phyloP scores from a whole-genome alignment of 2,797 vertebrate genomes.

The Paramormyrops hopkinsi region DNA sequence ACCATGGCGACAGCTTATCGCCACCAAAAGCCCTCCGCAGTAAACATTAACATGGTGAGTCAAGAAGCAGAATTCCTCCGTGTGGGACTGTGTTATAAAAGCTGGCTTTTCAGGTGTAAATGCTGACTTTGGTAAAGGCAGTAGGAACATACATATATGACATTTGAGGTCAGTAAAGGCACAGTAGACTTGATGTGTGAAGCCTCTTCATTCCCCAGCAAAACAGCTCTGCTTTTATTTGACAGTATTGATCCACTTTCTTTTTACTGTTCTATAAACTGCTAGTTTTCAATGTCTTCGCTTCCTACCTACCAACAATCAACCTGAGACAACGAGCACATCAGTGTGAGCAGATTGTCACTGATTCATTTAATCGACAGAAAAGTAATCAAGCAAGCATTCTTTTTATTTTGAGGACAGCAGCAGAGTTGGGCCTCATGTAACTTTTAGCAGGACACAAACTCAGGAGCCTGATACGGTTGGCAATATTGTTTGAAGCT shows the following conservation, averaged over 20 bases:
- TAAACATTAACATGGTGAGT: conserved; percentile 71
- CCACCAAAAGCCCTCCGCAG: conserved; percentile 73
- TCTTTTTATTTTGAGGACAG: not conserved
- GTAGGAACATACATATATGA: not conserved
- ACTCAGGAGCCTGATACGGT: conserved; percentile 15
- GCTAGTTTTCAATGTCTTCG: not conserved
- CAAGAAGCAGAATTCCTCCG: not conserved
- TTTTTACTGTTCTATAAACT: not conserved
- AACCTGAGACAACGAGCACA: not conserved
- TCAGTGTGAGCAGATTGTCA: not conserved
- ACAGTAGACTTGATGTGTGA: not conserved
- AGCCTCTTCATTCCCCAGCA: not conserved
- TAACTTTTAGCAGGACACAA: not conserved
- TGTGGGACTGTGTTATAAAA: not conserved
- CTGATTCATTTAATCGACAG: not conserved
- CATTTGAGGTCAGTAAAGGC: not conserved
- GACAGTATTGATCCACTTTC: not conserved
- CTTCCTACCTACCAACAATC: not conserved
- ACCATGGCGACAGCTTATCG: conserved; percentile 75
- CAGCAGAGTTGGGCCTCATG: not conserved
- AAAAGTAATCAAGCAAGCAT: not conserved
- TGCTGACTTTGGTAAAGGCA: not conserved
- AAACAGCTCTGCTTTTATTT: not conserved
- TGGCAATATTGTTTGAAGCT: conserved; percentile 52
- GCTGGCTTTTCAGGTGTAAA: not conserved